Evolutionary conservation across 2,888 invertebrate species (phyloP).

Genomic region (Drepanosiphum platanoidis): DNA sequence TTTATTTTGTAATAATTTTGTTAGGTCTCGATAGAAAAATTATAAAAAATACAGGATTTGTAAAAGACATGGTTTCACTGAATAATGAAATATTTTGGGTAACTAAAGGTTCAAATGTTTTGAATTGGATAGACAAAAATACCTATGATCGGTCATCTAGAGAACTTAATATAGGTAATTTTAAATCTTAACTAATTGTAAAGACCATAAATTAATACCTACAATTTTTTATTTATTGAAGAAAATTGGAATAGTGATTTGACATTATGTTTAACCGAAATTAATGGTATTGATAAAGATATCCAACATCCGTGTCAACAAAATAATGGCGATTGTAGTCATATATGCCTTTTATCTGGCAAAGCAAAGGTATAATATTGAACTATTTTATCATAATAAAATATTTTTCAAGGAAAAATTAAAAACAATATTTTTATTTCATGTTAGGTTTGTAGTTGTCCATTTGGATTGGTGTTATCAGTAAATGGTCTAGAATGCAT

Average conservation of each 20-base stretch:
- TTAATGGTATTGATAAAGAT: conserved; percentile 24
- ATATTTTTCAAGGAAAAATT: neutral
- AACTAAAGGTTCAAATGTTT: conserved; percentile 70
- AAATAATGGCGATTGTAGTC: conserved; percentile 76
- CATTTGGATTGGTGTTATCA: conserved; percentile 73
- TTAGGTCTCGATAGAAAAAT: conserved; percentile 44
- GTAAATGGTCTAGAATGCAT: conserved; percentile 63
- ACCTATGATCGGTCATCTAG: conserved; percentile 67
- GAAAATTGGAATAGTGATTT: conserved; percentile 37
- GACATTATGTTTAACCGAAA: conserved; percentile 42
- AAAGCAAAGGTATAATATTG: conserved; percentile 63
- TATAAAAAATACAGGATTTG: conserved; percentile 39
- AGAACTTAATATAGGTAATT: conserved; percentile 67
- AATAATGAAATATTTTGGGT: conserved; percentile 79
- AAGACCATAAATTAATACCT: neutral
- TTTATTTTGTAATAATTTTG: neutral
- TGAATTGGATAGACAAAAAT: conserved; percentile 74
- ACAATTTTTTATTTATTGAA: conserved; percentile 54
- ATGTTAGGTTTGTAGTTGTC: conserved; percentile 72
- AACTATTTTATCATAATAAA: neutral
- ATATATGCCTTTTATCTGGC: conserved; percentile 73
- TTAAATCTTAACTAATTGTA: conserved; percentile 5
- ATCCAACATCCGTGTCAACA: conserved; percentile 72
- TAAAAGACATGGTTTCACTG: conserved; percentile 65
- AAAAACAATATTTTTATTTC: conserved; percentile 25